Percentiles rank a stretch among this genome's conserved stretches.
phyloP scores from a whole-genome alignment of 2,888 invertebrate species.

The Leptodirus hochenwartii region DNA sequence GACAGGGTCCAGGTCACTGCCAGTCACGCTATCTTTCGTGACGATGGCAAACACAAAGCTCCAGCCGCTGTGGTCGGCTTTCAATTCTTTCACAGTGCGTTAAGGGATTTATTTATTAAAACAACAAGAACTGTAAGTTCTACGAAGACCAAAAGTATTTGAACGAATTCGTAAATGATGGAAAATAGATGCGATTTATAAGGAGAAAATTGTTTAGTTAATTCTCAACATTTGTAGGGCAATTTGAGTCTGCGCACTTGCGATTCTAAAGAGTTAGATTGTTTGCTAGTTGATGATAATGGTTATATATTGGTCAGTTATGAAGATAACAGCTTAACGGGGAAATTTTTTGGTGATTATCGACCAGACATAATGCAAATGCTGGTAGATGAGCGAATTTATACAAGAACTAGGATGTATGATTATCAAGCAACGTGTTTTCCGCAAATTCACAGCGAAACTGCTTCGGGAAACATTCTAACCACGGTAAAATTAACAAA shows the following conservation, averaged over 20 bases:
- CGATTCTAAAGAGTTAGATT: slow-evolving; percentile 51
- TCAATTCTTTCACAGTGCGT: slow-evolving; percentile 65
- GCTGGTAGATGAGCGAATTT: slow-evolving; percentile 59
- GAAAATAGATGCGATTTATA: too few relatives aligned
- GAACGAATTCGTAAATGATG: too few relatives aligned
- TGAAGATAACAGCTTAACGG: slow-evolving; percentile 42
- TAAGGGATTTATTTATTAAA: slow-evolving; percentile 61
- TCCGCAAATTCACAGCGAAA: slow-evolving; percentile 41
- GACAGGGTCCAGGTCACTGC: slow-evolving; percentile 47
- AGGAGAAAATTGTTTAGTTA: too few relatives aligned
- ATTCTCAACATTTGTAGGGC: too few relatives aligned
- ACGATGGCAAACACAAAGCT: slow-evolving; percentile 30
- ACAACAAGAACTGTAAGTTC: slow-evolving; percentile 53
- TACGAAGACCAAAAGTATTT: too few relatives aligned
- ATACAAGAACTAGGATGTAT: slow-evolving; percentile 52
- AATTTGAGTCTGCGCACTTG: slow-evolving; percentile 35
- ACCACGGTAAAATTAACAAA: too few relatives aligned
- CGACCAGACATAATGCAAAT: slow-evolving; percentile 50
- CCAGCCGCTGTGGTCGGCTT: slow-evolving; percentile 60
- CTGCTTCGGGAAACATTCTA: slow-evolving; percentile 23
- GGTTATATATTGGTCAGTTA: slow-evolving; percentile 71
- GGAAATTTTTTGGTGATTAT: slow-evolving; percentile 77
- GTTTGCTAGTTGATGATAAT: slow-evolving; percentile 75
- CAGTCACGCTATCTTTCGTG: slow-evolving; percentile 64
- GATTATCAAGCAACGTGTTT: slow-evolving; percentile 88